Evolutionary conservation across 2,888 invertebrate species (phyloP).

Genomic region (Lasioglossum figueresi): DNA sequence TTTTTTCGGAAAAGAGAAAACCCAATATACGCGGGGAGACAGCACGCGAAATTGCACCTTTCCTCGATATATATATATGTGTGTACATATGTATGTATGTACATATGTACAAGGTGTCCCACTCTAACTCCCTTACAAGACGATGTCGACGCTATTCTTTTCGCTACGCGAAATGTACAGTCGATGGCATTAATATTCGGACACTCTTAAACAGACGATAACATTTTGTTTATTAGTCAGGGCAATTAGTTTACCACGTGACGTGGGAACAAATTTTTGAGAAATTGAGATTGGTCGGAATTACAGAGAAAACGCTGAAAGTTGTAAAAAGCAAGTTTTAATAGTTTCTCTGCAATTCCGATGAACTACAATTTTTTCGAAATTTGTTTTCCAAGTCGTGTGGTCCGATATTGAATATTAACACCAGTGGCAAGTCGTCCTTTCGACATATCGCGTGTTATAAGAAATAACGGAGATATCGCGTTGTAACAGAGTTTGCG

Average conservation of each 20-base stretch:
- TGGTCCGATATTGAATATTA: background rate
- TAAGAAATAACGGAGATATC: background rate
- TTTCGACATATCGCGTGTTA: background rate
- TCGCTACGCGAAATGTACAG: background rate
- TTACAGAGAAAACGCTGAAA: too few relatives aligned
- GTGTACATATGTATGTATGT: background rate
- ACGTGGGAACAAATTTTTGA: too few relatives aligned
- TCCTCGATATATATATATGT: constrained; percentile 64
- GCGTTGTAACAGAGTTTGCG: background rate
- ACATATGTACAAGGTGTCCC: background rate
- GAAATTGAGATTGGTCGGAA: too few relatives aligned
- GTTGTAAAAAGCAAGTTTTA: too few relatives aligned
- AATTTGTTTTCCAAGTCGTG: too few relatives aligned
- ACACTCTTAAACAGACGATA: background rate
- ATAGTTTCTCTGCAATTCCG: too few relatives aligned
- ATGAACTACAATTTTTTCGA: too few relatives aligned
- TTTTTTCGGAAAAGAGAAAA: constrained; percentile 54
- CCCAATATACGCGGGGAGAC: constrained; percentile 63
- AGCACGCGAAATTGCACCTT: constrained; percentile 73
- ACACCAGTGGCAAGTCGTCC: too few relatives aligned
- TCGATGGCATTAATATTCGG: background rate
- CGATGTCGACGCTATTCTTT: background rate
- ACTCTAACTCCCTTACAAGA: background rate
- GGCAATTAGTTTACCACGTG: background rate
- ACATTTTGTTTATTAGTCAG: background rate